phyloP scores from a whole-genome alignment of 2,888 invertebrate species.

The Dichetophora obliterata region DNA sequence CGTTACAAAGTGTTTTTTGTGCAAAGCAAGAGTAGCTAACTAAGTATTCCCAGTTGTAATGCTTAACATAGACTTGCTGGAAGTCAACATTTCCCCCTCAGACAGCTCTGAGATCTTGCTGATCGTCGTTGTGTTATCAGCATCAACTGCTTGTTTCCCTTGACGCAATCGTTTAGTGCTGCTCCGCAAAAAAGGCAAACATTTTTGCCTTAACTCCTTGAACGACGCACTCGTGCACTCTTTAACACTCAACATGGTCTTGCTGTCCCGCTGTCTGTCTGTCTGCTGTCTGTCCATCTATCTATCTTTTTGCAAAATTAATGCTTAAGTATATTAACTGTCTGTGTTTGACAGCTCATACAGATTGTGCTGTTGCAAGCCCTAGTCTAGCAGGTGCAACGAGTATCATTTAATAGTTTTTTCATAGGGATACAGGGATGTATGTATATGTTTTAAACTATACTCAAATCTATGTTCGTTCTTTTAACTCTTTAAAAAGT shows the following conservation, averaged over 20 bases:
- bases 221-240: constrained; percentile 12
- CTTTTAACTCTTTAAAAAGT: not conserved
- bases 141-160: constrained; percentile 44
- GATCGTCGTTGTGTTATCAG: not conserved
- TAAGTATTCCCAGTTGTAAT: constrained; percentile 50
- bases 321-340: constrained; percentile 58
- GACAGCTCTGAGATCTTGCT: not conserved
- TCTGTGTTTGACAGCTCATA: constrained; percentile 56
- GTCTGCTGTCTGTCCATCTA: constrained; percentile 9
- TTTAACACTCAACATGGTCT: not conserved
- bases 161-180: constrained; percentile 55
- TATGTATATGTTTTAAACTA: not conserved
- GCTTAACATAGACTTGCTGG: constrained; percentile 27
- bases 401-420: not conserved
- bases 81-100: not conserved
- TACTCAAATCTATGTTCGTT: not conserved
- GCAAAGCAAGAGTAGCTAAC: constrained; percentile 32
- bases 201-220: constrained; percentile 5
- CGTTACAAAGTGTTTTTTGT: constrained; percentile 50
- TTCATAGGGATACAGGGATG: not conserved
- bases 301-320: constrained; percentile 41
- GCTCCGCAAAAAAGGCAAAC: constrained; percentile 40
- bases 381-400: constrained; percentile 54
- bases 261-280: not conserved
- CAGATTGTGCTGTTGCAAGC: constrained; percentile 53